Evolutionary conservation across 1,140 invertebrate species (phyloP).

Genomic region (Drosophila tani): DNA sequence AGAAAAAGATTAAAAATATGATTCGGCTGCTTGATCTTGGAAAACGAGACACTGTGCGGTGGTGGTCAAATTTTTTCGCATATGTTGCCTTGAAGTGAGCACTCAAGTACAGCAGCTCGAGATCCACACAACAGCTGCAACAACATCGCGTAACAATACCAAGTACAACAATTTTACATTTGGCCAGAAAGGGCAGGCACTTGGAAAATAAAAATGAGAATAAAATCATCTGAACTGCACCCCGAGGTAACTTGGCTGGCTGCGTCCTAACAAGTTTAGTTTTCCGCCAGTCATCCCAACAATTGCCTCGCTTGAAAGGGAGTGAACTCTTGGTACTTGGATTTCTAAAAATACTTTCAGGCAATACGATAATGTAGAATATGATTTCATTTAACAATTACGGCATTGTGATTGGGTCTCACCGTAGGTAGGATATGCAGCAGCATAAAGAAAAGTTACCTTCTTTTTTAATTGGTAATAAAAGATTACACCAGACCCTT

Average conservation of each 20-base stretch:
- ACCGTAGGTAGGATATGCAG: background rate
- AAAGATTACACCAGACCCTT: slow-evolving; percentile 20
- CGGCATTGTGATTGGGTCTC: slow-evolving; percentile 56
- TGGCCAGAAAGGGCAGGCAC: slow-evolving; percentile 56
- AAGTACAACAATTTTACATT: slow-evolving; percentile 62
- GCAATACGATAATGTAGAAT: slow-evolving; percentile 38
- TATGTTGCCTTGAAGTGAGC: slow-evolving; percentile 68
- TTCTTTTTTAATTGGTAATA: slow-evolving; percentile 63
- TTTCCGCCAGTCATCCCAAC: slow-evolving; percentile 68
- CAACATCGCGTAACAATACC: slow-evolving; percentile 35
- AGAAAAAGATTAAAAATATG: too few species aligned
- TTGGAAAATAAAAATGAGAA: slow-evolving; percentile 60
- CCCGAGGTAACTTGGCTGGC: slow-evolving; percentile 53
- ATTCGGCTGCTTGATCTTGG: background rate
- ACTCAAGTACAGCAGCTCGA: slow-evolving; percentile 61
- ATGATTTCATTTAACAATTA: slow-evolving; percentile 61
- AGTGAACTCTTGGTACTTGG: slow-evolving; percentile 8
- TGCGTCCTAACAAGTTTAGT: slow-evolving; percentile 59
- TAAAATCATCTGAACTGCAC: slow-evolving; percentile 49
- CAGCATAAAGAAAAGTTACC: background rate
- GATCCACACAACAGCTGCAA: slow-evolving; percentile 32
- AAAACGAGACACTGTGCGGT: slow-evolving; percentile 2
- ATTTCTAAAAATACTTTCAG: slow-evolving; percentile 34
- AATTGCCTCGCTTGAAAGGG: slow-evolving; percentile 45
- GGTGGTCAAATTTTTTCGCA: slow-evolving; percentile 76